Evolutionary conservation across 2,888 invertebrate genomes (phyloP), one percentile per base, ranked within the genome.

Genomic region (Keiferia lycopersicella): DNA sequence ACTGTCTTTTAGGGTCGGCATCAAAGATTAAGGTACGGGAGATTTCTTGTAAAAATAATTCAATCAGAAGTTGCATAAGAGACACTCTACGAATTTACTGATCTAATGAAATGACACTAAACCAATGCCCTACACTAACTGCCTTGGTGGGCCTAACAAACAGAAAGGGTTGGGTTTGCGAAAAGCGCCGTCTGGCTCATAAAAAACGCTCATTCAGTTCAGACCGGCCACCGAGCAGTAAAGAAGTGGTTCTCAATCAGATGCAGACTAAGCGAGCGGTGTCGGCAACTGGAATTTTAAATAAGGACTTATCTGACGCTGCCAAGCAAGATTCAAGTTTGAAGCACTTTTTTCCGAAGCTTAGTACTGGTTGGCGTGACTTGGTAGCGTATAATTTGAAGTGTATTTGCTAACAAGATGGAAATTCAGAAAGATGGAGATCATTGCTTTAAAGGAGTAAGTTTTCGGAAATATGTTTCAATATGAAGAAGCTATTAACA

Each of bases 231-330:
- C 51, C 50, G 51, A 39, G 51, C 58, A 60, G 56, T 60, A 64
- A 62, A 65, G 58, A 62, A 50, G 45, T 61, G 57, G 57, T 58
- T 65, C 62, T 65, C 65, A 65, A 65, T 65, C 65, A 65, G 61
- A 57, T 56, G 56, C 56, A 30, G 56, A 56, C 56, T 56, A 56
- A 56, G 56, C 56, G 34, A 56, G 56, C 56, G 56, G 30, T 34
- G 56, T 34, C 56, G 56, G 56, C 56, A 56, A 56, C 56, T 34
- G 34, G 56, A 56, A 56, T 56, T 56, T 56, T 56, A 56, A 56
- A 56, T 56, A 30, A 56, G 56, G 56, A 56, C 56, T 56, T 56
- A 56, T 56, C 56, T 34, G 34, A 34, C 56, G 30, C 26, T 56
- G 56, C 30, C 34, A 34, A 56, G 56, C 56, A 56, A 56, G 56